Evolutionary conservation across 2,888 invertebrate genomes (phyloP).

Genomic region (Polymixis flavicincta): DNA sequence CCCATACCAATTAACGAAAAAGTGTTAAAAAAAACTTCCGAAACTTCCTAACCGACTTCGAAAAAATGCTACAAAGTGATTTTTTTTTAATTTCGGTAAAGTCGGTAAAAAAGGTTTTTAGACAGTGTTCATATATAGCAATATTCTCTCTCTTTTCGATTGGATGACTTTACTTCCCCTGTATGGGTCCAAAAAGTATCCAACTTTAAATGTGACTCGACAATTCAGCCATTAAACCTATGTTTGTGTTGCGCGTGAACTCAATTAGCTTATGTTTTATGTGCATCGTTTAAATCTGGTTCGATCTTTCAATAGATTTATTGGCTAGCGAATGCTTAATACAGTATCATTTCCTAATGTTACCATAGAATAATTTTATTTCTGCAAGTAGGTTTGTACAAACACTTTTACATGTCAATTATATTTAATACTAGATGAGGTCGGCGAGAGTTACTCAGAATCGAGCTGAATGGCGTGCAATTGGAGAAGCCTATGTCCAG

Average conservation of each 20-base stretch:
- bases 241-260: neutral
- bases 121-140: neutral
- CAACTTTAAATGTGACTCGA: neutral
- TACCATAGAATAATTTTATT: neutral
- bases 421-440: too few species aligned
- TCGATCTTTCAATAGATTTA: slow-evolving; percentile 4
- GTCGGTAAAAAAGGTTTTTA: too few species aligned
- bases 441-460: too few species aligned
- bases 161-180: neutral
- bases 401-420: too few species aligned
- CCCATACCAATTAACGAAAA: too few species aligned
- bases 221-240: neutral
- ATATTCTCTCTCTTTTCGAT: neutral
- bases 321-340: neutral
- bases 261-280: slow-evolving; percentile 11
- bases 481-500: too few species aligned
- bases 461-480: too few species aligned
- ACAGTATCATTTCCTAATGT: neutral
- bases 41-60: too few species aligned
- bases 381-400: too few species aligned
- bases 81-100: too few species aligned
- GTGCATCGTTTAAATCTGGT: neutral
- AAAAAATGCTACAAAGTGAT: too few species aligned
- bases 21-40: too few species aligned
- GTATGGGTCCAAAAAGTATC: neutral